phyloP scores from a whole-genome alignment of 1,140 invertebrate species.

The Drosophila tristis region DNA sequence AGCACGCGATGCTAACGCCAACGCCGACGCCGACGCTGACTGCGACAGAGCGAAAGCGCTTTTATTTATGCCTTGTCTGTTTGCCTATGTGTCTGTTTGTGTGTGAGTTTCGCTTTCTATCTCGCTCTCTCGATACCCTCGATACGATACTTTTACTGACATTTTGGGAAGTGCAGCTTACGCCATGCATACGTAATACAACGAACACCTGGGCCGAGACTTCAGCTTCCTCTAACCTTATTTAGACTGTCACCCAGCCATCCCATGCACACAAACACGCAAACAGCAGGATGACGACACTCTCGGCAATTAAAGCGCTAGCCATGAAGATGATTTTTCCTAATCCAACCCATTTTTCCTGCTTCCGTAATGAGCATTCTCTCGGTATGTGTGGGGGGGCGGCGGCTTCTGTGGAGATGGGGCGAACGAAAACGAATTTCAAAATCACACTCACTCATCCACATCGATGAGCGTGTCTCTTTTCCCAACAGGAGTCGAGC shows the following conservation, averaged over 20 bases:
- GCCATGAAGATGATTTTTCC: constrained; percentile 37
- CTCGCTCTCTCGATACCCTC: constrained; percentile 7
- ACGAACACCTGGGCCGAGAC: constrained; percentile 47
- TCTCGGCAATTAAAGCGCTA: constrained; percentile 34
- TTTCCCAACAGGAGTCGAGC: constrained; percentile 49
- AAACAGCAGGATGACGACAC: constrained; percentile 29
- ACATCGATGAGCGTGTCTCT: no score
- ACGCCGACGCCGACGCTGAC: constrained; percentile 25
- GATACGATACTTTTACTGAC: constrained; percentile 17
- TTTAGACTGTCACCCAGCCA: constrained; percentile 13
- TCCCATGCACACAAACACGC: neutral
- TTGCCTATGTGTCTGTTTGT: constrained; percentile 12
- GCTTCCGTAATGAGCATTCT: constrained; percentile 15
- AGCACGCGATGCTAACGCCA: constrained; percentile 43
- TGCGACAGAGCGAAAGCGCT: constrained; percentile 29
- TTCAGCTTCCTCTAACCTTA: constrained; percentile 34
- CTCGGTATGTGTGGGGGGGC: neutral
- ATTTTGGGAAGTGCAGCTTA: constrained; percentile 50
- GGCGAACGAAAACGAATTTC: constrained; percentile 63
- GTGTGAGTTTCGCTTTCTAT: constrained; percentile 18
- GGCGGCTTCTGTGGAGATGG: constrained; percentile 11
- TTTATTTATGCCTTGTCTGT: constrained; percentile 18
- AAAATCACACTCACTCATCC: constrained; percentile 57
- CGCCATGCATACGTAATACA: constrained; percentile 56
- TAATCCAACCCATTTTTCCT: constrained; percentile 27